Conservation (phyloP, 1,140 invertebrate species). For the Drosophila nannoptera region DNA sequence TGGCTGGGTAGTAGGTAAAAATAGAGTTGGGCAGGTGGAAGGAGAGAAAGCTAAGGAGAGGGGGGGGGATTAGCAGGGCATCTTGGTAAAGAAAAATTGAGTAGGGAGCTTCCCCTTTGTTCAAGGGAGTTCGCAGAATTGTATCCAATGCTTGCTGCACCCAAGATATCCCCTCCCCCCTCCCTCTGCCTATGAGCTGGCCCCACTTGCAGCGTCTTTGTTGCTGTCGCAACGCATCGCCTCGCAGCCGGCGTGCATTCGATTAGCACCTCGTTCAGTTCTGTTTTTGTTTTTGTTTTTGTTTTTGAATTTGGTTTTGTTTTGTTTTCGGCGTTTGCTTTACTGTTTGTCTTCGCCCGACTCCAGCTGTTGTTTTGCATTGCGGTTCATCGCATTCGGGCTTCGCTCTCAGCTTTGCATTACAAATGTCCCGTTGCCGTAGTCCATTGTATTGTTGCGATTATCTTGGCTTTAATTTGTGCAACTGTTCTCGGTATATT, state of each 20-base stretch:
- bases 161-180: too few relatives aligned
- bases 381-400: slow-evolving; percentile 24
- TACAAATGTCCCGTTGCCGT: slow-evolving; percentile 52
- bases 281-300: slow-evolving; percentile 2
- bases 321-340: slow-evolving; percentile 8
- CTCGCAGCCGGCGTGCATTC: slow-evolving; percentile 50
- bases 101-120: too few relatives aligned
- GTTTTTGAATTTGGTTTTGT: slow-evolving; percentile 10
- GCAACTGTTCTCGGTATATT: too few relatives aligned
- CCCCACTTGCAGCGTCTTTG: slow-evolving; percentile 23
- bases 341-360: slow-evolving; percentile 14
- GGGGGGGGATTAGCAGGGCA: too few relatives aligned
- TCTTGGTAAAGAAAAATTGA: too few relatives aligned
- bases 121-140: too few relatives aligned
- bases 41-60: too few relatives aligned
- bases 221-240: slow-evolving; percentile 19
- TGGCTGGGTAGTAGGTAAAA: too few relatives aligned
- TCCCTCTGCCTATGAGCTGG: slow-evolving; percentile 11
- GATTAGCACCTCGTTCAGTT: slow-evolving; percentile 61
- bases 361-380: slow-evolving; percentile 38
- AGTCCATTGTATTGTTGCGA: slow-evolving; percentile 35
- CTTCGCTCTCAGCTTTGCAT: slow-evolving; percentile 44
- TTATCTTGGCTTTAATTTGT: slow-evolving; percentile 76
- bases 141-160: too few relatives aligned
- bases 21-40: too few relatives aligned